phyloP scores from a whole-genome alignment of 1,140 invertebrate genomes.

The Rhynchophorus ferrugineus region DNA sequence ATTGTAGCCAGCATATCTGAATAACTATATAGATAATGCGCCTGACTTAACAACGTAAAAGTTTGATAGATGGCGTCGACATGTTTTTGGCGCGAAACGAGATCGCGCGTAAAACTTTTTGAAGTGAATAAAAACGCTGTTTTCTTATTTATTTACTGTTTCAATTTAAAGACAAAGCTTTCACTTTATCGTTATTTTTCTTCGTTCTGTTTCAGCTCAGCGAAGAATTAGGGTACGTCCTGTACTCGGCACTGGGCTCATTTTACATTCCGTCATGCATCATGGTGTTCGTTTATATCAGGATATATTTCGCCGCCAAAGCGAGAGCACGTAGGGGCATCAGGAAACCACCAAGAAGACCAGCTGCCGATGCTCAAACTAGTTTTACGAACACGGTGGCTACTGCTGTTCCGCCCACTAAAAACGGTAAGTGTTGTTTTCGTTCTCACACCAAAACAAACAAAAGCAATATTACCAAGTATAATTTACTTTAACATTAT shows the following conservation, averaged over 20 bases:
- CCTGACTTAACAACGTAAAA: background rate
- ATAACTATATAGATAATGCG: background rate
- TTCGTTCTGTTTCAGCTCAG: constrained; percentile 65
- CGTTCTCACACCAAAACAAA: too few relatives aligned
- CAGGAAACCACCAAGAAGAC: constrained; percentile 63
- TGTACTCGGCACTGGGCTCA: constrained; percentile 95
- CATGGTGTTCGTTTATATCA: constrained; percentile 98
- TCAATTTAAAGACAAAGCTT: too few relatives aligned
- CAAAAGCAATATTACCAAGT: too few relatives aligned
- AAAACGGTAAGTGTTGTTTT: constrained; percentile 18
- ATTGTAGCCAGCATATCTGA: background rate
- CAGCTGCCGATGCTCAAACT: constrained; percentile 41
- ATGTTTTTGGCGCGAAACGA: background rate
- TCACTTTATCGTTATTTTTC: background rate
- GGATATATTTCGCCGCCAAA: constrained; percentile 96
- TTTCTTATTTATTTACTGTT: background rate
- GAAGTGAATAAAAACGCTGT: background rate
- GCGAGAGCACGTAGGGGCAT: constrained; percentile 78
- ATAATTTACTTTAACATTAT: too few relatives aligned
- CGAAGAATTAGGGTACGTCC: constrained; percentile 92
- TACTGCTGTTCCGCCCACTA: constrained; percentile 8
- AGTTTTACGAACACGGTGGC: constrained; percentile 36
- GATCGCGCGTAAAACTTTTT: background rate
- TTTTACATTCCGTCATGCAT: constrained; percentile 98
- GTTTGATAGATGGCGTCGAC: background rate